Percentiles rank a stretch among this genome's conserved stretches.
Conservation (phyloP, 2,888 invertebrate genomes). For the Pocota personata region DNA sequence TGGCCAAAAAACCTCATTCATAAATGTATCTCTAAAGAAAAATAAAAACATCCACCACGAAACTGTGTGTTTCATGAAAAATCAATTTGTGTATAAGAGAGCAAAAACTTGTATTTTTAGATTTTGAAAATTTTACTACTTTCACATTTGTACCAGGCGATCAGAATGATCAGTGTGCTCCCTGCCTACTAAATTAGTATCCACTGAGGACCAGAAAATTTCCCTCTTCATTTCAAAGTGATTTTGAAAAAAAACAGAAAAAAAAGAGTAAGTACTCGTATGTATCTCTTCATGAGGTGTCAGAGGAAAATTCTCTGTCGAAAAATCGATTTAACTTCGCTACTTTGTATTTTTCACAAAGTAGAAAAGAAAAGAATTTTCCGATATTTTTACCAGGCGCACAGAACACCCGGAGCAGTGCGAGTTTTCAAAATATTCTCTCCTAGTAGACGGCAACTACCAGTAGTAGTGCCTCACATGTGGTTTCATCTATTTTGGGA, state of each 20-base stretch:
- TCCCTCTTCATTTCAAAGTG: neutral
- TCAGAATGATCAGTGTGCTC: constrained; percentile 5
- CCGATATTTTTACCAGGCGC: constrained; percentile 81
- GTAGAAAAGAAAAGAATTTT: constrained; percentile 83
- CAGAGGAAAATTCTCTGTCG: constrained; percentile 36
- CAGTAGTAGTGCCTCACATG: neutral
- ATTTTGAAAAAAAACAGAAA: constrained; percentile 31
- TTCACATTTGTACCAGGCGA: constrained; percentile 62
- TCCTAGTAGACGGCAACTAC: neutral
- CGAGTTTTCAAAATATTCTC: constrained; percentile 11
- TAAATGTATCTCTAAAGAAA: neutral
- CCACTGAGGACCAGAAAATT: constrained; percentile 2
- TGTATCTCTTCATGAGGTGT: constrained; percentile 15
- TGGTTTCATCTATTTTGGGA: constrained; percentile 50
- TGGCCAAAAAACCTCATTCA: neutral
- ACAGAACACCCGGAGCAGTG: constrained; percentile 73
- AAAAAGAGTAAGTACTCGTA: constrained; percentile 17
- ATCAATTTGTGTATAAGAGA: constrained; percentile 8
- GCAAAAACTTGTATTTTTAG: constrained; percentile 26
- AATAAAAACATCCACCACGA: neutral
- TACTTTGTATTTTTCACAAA: too few species aligned
- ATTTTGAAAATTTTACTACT: constrained; percentile 63
- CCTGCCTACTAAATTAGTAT: neutral
- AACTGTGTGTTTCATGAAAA: constrained; percentile 53
- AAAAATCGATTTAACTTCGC: constrained; percentile 24